Conservation (phyloP, 1,140 invertebrate genomes). For the Scaptomyza pallida region DNA sequence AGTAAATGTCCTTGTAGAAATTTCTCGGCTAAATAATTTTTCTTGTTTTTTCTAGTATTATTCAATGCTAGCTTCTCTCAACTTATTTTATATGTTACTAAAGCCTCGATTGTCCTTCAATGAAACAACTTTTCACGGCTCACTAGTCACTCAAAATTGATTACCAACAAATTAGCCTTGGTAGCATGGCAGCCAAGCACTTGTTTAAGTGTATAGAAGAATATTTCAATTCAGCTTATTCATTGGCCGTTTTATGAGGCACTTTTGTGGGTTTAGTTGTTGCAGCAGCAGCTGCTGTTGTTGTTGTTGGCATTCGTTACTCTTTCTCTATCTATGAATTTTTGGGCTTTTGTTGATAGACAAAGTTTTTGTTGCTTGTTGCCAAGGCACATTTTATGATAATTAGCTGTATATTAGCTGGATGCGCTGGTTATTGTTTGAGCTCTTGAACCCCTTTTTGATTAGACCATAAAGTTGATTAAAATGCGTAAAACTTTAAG, state of each 20-base stretch:
- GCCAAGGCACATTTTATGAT: conserved; percentile 25
- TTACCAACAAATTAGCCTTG: conserved; percentile 22
- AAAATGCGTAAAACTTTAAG: conserved; percentile 21
- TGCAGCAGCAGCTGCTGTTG: not conserved
- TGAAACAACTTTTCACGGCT: conserved; percentile 14
- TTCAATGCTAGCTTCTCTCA: not conserved
- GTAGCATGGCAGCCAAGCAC: not conserved
- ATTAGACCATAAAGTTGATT: conserved; percentile 27
- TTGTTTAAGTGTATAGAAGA: not conserved
- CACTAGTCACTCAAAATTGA: conserved; percentile 24
- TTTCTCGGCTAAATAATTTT: too few relatives aligned
- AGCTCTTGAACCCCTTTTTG: conserved; percentile 26
- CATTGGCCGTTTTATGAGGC: conserved; percentile 11
- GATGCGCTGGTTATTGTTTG: conserved; percentile 25
- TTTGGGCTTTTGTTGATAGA: conserved; percentile 17
- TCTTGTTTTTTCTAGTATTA: too few relatives aligned
- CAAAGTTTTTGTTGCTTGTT: conserved; percentile 20
- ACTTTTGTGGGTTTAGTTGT: conserved; percentile 6
- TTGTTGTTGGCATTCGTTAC: not conserved
- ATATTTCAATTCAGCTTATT: conserved; percentile 3
- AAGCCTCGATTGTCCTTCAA: not conserved
- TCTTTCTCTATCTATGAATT: not conserved
- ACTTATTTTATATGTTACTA: not conserved
- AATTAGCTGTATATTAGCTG: conserved; percentile 32
- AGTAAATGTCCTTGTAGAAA: too few relatives aligned